phyloP scores from a whole-genome alignment of 2,888 invertebrate genomes.

The Macrophya annulata region DNA sequence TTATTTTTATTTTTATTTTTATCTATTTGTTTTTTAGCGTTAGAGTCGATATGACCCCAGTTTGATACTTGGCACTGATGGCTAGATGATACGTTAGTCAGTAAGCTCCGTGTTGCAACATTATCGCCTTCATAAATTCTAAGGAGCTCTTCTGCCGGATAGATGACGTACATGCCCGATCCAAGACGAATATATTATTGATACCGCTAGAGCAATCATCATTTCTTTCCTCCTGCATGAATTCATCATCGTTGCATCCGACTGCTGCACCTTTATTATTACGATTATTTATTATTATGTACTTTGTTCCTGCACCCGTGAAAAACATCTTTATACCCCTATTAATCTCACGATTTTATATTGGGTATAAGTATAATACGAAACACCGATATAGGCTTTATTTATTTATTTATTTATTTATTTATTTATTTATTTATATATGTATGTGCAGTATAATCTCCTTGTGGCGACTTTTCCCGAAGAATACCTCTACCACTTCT shows the following conservation, averaged over 20 bases:
- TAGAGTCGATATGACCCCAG: constrained; percentile 54
- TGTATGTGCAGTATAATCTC: no score
- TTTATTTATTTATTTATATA: no score
- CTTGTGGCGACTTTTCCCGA: no score
- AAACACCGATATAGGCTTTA: no score
- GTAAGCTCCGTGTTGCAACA: constrained; percentile 59
- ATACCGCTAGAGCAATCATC: constrained; percentile 71
- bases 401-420: no score
- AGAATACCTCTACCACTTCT: no score
- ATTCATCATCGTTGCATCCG: constrained; percentile 57
- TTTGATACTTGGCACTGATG: constrained; percentile 43
- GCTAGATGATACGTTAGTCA: constrained; percentile 22
- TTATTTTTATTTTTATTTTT: neutral
- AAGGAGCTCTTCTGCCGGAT: constrained; percentile 76
- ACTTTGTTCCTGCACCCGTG: constrained; percentile 57
- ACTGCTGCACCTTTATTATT: constrained; percentile 47
- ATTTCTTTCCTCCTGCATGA: constrained; percentile 63
- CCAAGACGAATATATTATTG: constrained; percentile 55
- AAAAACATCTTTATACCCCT: constrained; percentile 60
- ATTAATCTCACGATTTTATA: neutral
- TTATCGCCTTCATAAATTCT: constrained; percentile 73
- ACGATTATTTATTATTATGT: constrained; percentile 55
- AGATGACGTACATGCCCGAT: constrained; percentile 77
- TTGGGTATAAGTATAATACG: no score
- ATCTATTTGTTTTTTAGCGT: constrained; percentile 5